Evolutionary conservation across 1,140 invertebrate genomes (phyloP).

Genomic region (Dolichoris vasculosae): DNA sequence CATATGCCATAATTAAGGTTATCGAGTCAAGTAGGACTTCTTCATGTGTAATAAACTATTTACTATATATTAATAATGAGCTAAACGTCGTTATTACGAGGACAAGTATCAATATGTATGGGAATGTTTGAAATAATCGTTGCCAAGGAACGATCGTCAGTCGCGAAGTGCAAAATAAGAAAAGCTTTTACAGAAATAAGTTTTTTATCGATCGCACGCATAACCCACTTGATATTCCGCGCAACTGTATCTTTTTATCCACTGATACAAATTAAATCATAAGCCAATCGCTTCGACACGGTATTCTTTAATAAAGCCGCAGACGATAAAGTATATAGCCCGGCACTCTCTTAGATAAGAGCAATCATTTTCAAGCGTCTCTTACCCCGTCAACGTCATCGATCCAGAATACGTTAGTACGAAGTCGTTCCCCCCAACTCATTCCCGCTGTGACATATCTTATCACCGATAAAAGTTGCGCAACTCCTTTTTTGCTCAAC

Average conservation of each 20-base stretch:
- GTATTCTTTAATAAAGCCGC: neutral
- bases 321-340: neutral
- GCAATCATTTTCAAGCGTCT: neutral
- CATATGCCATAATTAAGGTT: no score
- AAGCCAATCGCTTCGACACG: neutral
- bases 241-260: neutral
- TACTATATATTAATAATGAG: no score
- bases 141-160: no score
- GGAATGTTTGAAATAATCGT: no score
- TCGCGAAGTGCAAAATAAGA: neutral
- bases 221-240: neutral
- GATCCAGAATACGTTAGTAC: constrained; percentile 6
- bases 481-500: neutral
- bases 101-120: no score
- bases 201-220: neutral
- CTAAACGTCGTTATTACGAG: no score
- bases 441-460: constrained; percentile 13
- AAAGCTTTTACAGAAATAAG: neutral
- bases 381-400: neutral
- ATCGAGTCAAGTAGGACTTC: no score
- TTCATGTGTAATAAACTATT: no score
- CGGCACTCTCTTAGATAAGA: neutral
- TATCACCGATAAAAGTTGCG: constrained; percentile 4
- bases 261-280: constrained; percentile 1
- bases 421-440: neutral